Conservation (phyloP, 2,888 invertebrate species). For the Tetragnatha montana region DNA sequence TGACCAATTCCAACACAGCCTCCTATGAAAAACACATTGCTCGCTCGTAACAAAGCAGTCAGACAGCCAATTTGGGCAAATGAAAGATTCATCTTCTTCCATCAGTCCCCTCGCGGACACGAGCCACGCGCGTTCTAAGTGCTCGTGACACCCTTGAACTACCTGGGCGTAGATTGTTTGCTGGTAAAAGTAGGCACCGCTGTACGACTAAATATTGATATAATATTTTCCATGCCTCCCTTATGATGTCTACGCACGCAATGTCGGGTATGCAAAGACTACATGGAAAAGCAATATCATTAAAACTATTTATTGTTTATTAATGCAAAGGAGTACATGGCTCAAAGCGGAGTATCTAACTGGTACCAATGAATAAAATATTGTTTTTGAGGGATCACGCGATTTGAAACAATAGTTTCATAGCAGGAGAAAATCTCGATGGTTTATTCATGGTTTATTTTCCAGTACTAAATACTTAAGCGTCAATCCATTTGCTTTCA, state of each 20-base stretch:
- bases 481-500: constrained; percentile 52
- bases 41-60: too few species aligned
- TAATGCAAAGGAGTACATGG: constrained; percentile 66
- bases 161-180: constrained; percentile 67
- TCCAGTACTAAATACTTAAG: constrained; percentile 54
- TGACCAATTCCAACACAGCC: background rate
- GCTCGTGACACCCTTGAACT: constrained; percentile 68
- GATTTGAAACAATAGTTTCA: constrained; percentile 52
- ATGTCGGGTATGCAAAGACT: constrained; percentile 27
- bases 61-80: background rate
- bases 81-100: background rate
- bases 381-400: constrained; percentile 63
- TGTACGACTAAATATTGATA: constrained; percentile 69
- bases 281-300: constrained; percentile 67
- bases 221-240: constrained; percentile 54
- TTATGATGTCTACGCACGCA: constrained; percentile 58
- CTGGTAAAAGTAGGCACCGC: constrained; percentile 67
- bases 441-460: constrained; percentile 51
- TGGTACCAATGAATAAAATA: constrained; percentile 68
- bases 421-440: constrained; percentile 36
- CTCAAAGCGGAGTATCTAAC: constrained; percentile 47
- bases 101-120: constrained; percentile 31
- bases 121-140: constrained; percentile 27
- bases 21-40: too few species aligned
- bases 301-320: constrained; percentile 69